A percentile compares a stretch with the other conserved stretches of the same genome.
Evolutionary conservation across 2,113 vertebrate species (phyloP).

Genomic region (Neoarius graeffei): DNA sequence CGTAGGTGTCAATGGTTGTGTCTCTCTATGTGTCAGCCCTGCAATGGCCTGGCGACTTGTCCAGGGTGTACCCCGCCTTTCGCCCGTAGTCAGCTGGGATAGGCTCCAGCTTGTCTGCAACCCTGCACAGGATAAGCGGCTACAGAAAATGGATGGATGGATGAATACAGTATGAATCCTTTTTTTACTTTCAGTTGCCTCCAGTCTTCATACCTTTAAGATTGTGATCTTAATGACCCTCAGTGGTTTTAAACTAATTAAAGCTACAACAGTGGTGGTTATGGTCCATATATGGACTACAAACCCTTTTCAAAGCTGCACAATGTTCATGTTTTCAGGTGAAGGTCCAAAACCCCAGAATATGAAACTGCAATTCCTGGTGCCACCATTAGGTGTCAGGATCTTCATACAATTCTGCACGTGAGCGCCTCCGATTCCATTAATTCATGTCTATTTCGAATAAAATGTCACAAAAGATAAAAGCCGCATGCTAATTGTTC

Average conservation of each 20-base stretch:
- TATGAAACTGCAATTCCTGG: neutral
- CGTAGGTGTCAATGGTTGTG: too few relatives aligned
- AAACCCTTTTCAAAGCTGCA: neutral
- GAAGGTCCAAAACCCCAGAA: neutral
- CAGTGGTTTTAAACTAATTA: neutral
- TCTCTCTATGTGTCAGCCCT: too few relatives aligned
- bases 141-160: too few relatives aligned
- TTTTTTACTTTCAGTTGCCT: neutral
- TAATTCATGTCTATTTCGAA: neutral
- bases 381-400: constrained; percentile 38
- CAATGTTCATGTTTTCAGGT: neutral
- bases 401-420: neutral
- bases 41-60: too few relatives aligned
- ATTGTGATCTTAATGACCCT: neutral
- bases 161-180: neutral
- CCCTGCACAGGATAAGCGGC: too few relatives aligned
- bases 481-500: neutral
- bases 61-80: too few relatives aligned
- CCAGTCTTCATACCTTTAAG: neutral
- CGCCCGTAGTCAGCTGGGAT: too few relatives aligned
- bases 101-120: too few relatives aligned
- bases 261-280: neutral
- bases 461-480: neutral
- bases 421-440: neutral
- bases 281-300: neutral